Base-by-base conservation (phyloP, 2,797 vertebrate species). In the Limnodromus scolopaceus region DNA sequence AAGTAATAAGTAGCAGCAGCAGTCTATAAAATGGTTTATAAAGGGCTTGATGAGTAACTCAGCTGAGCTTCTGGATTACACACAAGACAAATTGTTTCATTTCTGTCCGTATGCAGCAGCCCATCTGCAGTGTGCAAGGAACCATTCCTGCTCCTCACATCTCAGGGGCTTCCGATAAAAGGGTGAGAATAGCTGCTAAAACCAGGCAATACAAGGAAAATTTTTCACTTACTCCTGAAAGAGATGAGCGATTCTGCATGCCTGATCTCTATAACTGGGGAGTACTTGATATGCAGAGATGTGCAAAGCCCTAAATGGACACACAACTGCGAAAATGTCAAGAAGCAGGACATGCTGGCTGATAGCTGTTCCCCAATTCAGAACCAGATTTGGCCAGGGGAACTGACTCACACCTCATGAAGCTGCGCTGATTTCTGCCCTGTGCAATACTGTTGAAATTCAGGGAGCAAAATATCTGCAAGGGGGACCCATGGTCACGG, bases 1-100 rank as follows among this genome's bases (percentile, higher is more conserved):
- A 87, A 88, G 77, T 49, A 93, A 91, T 84, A 89, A 91, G 81
- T 79, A 85, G 69, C 78, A 86, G 83, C 82, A 95, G 84, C 84
- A 94, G 78, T 63, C 84, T 87, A 68, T 64, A 19, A 74, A 93
- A 87, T 83, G 69, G 68, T 77, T 93, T 92, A 74, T 79, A 76
- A 91, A 87, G 68, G 57, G 45, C 53, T 85, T 79, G 91, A 91
- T 75, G 84, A 92, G 60, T 80, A 89, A 87, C 87, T 91, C 84
- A 87, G 82, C 61, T 66, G 60, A 84, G 87, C 53, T 66, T 90
- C 94, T 94, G 83, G 69, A 84, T 96, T 84, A 92, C 14, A 60
- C 18, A 60, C 68, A 23, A 58, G 75, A 93, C 1, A 0, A 84
- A 86, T 63, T 1, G 54, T 83, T 87, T 94, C 13, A 61, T 75